Evolutionary conservation across 2,888 invertebrate species (phyloP), one percentile per base, ranked within the genome.

Genomic region (Lepidochrysops patricia): DNA sequence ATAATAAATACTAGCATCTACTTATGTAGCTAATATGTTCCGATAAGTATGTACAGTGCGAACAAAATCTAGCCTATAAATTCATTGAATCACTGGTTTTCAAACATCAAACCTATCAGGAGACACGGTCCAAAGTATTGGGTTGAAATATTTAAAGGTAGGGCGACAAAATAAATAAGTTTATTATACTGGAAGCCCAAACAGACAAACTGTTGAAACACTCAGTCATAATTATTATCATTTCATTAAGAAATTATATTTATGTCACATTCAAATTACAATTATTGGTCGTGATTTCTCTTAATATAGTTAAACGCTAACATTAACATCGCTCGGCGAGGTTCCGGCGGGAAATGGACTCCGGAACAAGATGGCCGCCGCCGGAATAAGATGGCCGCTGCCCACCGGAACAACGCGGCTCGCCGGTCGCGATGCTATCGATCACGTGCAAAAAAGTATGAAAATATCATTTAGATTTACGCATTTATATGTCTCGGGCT

Each of bases 381-480:
- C 34, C 48, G 23, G 34, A 3, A 50, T 71, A 68, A 71, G 57
- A 71, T 69, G 73, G 64, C 73, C 68, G 60, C 64, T 70, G 73
- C 74, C 76, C 82, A 75, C 74, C 72, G 75, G 75, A 74, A 76
- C 75, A 71, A 72, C 73, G 77, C 79, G 72, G 69, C 66, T 72
- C 71, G 70, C 70, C 70, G 70, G 67, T 66, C 67, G 69, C 73
- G 76, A 70, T 75, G 77, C 76, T 75, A 76, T 75, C 73, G 71
- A 71, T 83, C 79, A 82, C 80, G 88, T 89, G 89, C 89, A 89
- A 88, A 88, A 88, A 86, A 82, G 88, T 89, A 89, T 84, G 87
- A 89, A 89, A 89, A 89, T 88, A 88, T 86, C 71, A 78, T 77
- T 80, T 73, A 76, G 76, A 82, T 84, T 87, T 87, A 84, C 80